Evolutionary conservation across 2,888 invertebrate species (phyloP), one percentile per base, ranked within the genome.

Genomic region (Conchocele bisecta): DNA sequence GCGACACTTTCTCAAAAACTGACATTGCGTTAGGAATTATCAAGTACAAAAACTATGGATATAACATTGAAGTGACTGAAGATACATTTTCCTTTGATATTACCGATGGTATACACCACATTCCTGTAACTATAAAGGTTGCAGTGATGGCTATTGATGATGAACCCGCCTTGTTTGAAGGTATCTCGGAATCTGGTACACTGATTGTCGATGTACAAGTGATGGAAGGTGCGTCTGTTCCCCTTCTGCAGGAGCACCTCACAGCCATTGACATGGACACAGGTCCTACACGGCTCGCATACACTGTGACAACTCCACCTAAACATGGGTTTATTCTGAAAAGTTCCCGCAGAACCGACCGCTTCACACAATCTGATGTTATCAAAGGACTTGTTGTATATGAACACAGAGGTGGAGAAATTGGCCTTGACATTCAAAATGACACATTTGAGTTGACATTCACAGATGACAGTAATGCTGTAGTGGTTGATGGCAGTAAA

Each of bases 41-140:
- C 33, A 70, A 79, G 17, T 91, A 91, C 77, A 63, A 77, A 11
- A 88, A 90, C 59, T 67, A 70, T 24, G 89, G 89, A 26, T 82
- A 83, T 13, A 61, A 54, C 41, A 54, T 73, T 11, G 89, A 90
- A 57, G 78, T 75, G 26, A 76, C 83, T 15, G 75, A 79, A 48
- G 91, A 91, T 66, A 58, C 66, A 11, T 88, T 91, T 65, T 69
- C 69, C n/a, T 53, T 91, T 17, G 89, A 90, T 61, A 86, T 90
- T 0, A 86, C 89, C 5, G 91, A 91, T 81, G 91, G 91, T 3
- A 75, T 88, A n/a, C 91, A 91, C 67, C 79, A 78, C 59, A 84
- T 91, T 31, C 89, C 90, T 13, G 79, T 86, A 3, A 85, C 68
- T 3, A 77, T 91, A 39, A 83, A 84, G 35, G 81, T 91, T 5